phyloP scores from a whole-genome alignment of 2,113 vertebrate species.

The Hiodon alosoides region DNA sequence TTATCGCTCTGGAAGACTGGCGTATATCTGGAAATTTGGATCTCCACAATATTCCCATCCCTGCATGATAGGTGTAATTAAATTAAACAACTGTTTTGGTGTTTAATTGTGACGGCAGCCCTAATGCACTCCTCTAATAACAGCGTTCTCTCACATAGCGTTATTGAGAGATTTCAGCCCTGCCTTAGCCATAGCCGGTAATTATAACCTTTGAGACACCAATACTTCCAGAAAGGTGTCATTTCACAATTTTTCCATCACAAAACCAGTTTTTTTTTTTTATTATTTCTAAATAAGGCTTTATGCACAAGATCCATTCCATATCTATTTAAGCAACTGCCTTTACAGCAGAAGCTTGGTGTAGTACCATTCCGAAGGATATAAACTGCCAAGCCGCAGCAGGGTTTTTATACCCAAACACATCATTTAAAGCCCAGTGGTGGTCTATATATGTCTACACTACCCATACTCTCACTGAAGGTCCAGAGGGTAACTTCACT shows the following conservation, averaged over 20 bases:
- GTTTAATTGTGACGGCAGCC: background rate
- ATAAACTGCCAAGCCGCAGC: background rate
- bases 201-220: slow-evolving; percentile 3
- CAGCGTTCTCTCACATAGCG: background rate
- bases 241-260: slow-evolving; percentile 1
- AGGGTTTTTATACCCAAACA: background rate
- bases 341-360: background rate
- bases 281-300: too few relatives aligned
- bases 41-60: too few relatives aligned
- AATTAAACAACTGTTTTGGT: background rate
- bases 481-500: too few relatives aligned
- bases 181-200: background rate
- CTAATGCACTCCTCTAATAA: background rate
- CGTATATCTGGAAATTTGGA: slow-evolving; percentile 14
- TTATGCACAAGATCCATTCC: too few relatives aligned
- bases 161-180: background rate
- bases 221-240: slow-evolving; percentile 6
- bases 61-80: background rate
- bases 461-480: too few relatives aligned
- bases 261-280: background rate
- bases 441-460: too few relatives aligned
- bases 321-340: background rate
- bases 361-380: background rate
- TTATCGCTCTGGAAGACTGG: background rate
- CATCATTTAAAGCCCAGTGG: too few relatives aligned